phyloP scores from a whole-genome alignment of 1,140 invertebrate genomes.

The Brachionus rubens region DNA sequence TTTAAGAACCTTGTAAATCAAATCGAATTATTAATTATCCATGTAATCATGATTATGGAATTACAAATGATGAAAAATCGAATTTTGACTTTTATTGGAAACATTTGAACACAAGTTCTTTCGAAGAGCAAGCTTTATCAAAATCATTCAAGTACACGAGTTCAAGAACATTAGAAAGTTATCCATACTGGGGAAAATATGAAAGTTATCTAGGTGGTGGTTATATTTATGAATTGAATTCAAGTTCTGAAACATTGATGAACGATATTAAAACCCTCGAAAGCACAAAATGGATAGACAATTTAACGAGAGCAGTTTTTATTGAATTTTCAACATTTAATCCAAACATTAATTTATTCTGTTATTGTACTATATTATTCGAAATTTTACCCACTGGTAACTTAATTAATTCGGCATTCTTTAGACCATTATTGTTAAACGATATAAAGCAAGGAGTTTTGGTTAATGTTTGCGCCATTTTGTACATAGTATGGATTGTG shows the following conservation, averaged over 20 bases:
- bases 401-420: constrained; percentile 60
- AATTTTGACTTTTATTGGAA: neutral
- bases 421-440: constrained; percentile 56
- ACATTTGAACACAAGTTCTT: neutral
- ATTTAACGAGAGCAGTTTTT: constrained; percentile 66
- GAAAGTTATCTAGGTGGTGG: constrained; percentile 64
- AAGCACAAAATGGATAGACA: constrained; percentile 71
- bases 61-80: constrained; percentile 17
- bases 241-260: neutral
- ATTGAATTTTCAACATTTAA: constrained; percentile 69
- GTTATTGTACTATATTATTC: constrained; percentile 62
- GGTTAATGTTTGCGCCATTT: constrained; percentile 54
- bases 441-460: constrained; percentile 54
- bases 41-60: neutral
- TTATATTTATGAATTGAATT: constrained; percentile 57
- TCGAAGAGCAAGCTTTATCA: neutral
- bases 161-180: constrained; percentile 54
- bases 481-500: constrained; percentile 60
- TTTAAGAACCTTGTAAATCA: neutral
- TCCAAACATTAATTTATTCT: constrained; percentile 69
- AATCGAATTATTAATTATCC: neutral
- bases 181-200: constrained; percentile 60
- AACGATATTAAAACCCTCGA: neutral
- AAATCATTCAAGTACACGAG: no score
- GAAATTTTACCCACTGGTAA: constrained; percentile 66